Evolutionary conservation across 2,797 vertebrate species (phyloP).

Genomic region (Gymnoscopelus microlampas): DNA sequence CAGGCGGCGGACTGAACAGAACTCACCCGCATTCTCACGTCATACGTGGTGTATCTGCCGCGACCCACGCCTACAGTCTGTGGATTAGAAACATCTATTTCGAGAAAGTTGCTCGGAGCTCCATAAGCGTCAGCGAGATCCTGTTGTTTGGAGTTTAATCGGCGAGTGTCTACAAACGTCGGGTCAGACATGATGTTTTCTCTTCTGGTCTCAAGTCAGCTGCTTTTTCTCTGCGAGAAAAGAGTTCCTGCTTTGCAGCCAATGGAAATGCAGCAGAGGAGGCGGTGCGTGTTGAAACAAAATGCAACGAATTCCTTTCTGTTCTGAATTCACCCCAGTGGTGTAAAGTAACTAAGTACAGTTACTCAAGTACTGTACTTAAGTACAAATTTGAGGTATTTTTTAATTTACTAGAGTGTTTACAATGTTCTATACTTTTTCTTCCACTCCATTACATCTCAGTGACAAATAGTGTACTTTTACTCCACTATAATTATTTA

Average conservation of each 20-base stretch:
- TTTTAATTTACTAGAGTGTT: no score
- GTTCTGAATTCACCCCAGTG: no score
- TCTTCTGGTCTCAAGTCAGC: slow-evolving; percentile 41
- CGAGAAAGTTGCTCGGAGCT: slow-evolving; percentile 90
- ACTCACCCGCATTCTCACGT: slow-evolving; percentile 89
- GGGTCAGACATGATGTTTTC: slow-evolving; percentile 81
- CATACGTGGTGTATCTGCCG: slow-evolving; percentile 88
- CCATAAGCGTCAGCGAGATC: slow-evolving; percentile 90
- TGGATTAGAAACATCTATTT: slow-evolving; percentile 91
- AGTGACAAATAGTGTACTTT: no score
- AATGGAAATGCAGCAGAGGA: slow-evolving; percentile 22
- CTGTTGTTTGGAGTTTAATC: slow-evolving; percentile 89
- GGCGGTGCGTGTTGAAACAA: not conserved
- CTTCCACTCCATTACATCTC: no score
- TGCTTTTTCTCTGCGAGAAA: not conserved
- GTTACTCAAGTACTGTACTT: no score
- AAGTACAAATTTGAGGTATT: no score
- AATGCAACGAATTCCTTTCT: not conserved
- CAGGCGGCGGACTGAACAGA: no score
- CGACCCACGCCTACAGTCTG: slow-evolving; percentile 89
- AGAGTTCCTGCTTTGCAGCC: slow-evolving; percentile 18
- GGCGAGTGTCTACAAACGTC: slow-evolving; percentile 88
- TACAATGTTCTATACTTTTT: no score
- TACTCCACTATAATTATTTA: no score
- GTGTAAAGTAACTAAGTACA: no score